Evolutionary conservation across 1,140 invertebrate species (phyloP), one percentile per base, ranked within the genome.

Genomic region (Trichonephila inaurata): DNA sequence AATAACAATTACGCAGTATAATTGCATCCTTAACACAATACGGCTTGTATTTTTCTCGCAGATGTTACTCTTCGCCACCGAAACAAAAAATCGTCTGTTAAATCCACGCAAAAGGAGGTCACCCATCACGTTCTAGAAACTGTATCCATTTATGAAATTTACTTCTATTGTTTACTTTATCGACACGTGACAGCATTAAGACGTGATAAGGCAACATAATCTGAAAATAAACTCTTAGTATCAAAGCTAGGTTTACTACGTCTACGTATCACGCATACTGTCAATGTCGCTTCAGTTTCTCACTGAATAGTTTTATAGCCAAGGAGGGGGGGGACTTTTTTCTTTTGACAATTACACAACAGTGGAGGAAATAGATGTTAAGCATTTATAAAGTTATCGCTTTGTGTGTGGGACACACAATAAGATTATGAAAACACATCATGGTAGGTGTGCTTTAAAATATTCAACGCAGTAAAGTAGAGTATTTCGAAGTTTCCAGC

Each of bases 91-190:
- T 14, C 4, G 14, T 28, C 16, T 33, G 5, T 19, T 40, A 33
- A 7, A 77, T 33, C 14, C 16, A 16, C 28, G 28, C 12, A 12
- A n/a, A 83, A 77, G 16, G 24, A 60, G 51, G 51, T 83, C 81
- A 44, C 81, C 19, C 44, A 51, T 83, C 81, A 18, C 40, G 19
- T 83, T 83, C 44, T 28, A 60, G 40, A 60, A 83, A 83, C 19
- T 83, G 82, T 60, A 83, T 60, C 82, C 40, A 51, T 60, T 58
- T 51, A 24, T 24, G 40, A n/a, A 83, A 83, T 58, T n/a, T 83
- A 16, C 40, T 60, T 51, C 82, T 24, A 58, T 83, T 83, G 82
- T 83, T 83, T 83, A 83, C 44, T 83, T n/a, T 83, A 83, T 83
- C 21, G 82, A 60, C 82, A 83, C 82, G 82, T 83, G 82, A 83